Conservation (phyloP, 2,797 vertebrate genomes). For the Pitangus sulphuratus region DNA sequence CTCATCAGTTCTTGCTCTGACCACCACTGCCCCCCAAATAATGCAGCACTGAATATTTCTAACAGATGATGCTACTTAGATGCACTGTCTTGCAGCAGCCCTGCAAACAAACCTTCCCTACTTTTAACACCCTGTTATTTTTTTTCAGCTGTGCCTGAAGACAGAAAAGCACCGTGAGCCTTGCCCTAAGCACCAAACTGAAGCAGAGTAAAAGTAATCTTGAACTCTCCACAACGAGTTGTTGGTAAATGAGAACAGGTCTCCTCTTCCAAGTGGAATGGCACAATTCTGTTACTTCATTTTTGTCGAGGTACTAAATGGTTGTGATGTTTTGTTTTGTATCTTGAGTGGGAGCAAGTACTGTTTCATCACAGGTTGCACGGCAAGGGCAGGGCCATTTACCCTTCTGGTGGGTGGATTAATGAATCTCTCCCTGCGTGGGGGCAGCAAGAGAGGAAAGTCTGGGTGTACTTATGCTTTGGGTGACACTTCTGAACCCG, state of each 20-base stretch:
- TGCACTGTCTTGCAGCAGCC: neutral
- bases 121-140: neutral
- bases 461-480: neutral
- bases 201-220: neutral
- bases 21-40: neutral
- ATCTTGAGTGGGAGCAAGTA: neutral
- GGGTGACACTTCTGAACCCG: neutral
- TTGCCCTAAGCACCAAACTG: neutral
- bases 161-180: fast-evolving
- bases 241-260: neutral
- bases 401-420: neutral
- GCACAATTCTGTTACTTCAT: neutral
- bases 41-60: neutral
- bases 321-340: neutral
- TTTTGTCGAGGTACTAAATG: neutral
- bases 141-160: neutral
- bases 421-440: neutral
- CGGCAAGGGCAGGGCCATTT: neutral
- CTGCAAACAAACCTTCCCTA: neutral
- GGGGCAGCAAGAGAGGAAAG: neutral
- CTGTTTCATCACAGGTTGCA: neutral
- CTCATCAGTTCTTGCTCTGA: neutral
- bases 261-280: neutral
- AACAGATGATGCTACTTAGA: neutral
- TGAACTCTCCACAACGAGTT: neutral